These are phyloP conservation scores for Lepetodrilus schrolli DNA, from an alignment of 2,888 invertebrate genomes.

Conservation along the genomic window DNA sequence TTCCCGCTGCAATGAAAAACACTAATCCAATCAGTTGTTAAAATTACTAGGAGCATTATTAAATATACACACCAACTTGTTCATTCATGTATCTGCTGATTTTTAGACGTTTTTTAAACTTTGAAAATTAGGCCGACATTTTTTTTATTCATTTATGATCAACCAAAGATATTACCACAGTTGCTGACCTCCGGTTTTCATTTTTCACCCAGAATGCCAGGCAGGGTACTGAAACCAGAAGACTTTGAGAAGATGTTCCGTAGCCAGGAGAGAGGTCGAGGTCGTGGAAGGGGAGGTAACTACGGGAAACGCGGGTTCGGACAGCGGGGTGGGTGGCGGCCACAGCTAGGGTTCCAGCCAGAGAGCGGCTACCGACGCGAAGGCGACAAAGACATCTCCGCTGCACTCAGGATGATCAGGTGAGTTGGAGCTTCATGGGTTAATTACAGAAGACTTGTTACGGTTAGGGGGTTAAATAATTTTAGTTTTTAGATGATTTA, in stretches of 20 bases:
- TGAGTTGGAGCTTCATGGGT: too few relatives aligned
- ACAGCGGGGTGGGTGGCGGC: slow-evolving; percentile 47
- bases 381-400: slow-evolving; percentile 52
- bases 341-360: slow-evolving; percentile 71
- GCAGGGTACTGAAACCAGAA: slow-evolving; percentile 85
- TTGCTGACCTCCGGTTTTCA: not conserved
- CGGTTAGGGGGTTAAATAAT: not conserved
- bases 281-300: slow-evolving; percentile 34
- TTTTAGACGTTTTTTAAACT: not conserved
- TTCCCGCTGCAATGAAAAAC: too few relatives aligned
- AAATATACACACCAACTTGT: too few relatives aligned
- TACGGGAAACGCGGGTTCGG: slow-evolving; percentile 34
- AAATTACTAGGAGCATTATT: too few relatives aligned
- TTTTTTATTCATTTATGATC: too few relatives aligned
- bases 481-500: not conserved
- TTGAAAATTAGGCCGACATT: too few relatives aligned
- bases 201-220: slow-evolving; percentile 80
- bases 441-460: too few relatives aligned
- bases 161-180: not conserved
- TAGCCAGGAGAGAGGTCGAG: slow-evolving; percentile 41
- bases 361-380: slow-evolving; percentile 65
- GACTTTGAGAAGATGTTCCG: slow-evolving; percentile 77
- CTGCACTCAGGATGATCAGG: slow-evolving; percentile 68
- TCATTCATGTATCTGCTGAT: too few relatives aligned
- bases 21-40: too few relatives aligned